These are phyloP conservation scores for Muscicapa comitata DNA, from an alignment of 2,797 vertebrate genomes.

Conservation along the genomic window DNA sequence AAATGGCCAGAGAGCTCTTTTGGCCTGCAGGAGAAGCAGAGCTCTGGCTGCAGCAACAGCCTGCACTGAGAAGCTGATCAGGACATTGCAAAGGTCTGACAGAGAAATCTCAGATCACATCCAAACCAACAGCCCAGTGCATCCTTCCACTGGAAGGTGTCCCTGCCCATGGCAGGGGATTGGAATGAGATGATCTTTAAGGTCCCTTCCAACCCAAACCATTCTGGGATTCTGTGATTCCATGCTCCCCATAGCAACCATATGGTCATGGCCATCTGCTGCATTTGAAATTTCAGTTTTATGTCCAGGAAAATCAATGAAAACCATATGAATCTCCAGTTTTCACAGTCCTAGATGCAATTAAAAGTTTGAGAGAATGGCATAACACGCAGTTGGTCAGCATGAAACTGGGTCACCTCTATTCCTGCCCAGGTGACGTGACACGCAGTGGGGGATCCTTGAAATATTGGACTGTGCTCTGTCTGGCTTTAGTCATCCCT, in stretches of 20 bases:
- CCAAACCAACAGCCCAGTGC: not conserved
- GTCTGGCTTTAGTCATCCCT: not conserved
- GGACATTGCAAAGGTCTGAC: not conserved
- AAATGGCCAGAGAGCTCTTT: fast-evolving
- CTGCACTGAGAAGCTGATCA: not conserved
- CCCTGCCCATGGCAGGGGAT: not conserved
- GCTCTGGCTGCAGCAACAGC: not conserved
- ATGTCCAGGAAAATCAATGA: not conserved
- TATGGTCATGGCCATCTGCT: not conserved
- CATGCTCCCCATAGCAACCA: not conserved
- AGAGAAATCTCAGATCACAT: fast-evolving
- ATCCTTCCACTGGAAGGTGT: not conserved
- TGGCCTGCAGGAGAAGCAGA: not conserved
- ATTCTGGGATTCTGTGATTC: not conserved
- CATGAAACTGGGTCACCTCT: not conserved
- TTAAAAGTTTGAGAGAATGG: not conserved
- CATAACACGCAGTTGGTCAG: not conserved
- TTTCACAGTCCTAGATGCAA: not conserved
- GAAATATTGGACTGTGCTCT: not conserved
- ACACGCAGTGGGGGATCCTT: fast-evolving
- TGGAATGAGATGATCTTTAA: not conserved
- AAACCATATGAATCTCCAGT: not conserved
- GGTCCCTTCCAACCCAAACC: not conserved
- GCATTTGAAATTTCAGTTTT: not conserved
- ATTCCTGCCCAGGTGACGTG: not conserved